phyloP scores from a whole-genome alignment of 2,113 vertebrate genomes.

The Macroglossus sobrinus region DNA sequence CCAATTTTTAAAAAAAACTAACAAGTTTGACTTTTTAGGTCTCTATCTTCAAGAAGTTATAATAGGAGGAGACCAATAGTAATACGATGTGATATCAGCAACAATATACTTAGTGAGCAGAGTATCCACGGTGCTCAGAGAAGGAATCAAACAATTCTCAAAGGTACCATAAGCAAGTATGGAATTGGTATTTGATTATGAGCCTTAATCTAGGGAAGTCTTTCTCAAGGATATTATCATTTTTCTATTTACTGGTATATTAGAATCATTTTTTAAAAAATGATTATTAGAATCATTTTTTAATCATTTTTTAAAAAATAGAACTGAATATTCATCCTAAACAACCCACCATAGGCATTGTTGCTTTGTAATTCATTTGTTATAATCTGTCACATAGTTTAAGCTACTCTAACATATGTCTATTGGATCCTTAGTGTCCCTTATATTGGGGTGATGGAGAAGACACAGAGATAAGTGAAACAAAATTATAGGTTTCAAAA shows the following conservation, averaged over 20 bases:
- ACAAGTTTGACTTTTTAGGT: neutral
- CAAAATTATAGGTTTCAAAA: neutral
- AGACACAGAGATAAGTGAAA: neutral
- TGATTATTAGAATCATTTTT: neutral
- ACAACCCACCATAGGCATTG: neutral
- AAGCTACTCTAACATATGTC: neutral
- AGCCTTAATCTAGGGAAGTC: neutral
- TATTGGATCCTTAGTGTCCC: neutral
- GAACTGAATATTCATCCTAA: neutral
- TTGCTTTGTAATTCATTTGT: neutral
- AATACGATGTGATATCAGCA: neutral
- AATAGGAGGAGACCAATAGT: neutral
- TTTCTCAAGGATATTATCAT: neutral
- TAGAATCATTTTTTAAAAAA: neutral
- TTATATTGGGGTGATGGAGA: neutral
- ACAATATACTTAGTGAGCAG: neutral
- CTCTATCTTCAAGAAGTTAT: neutral
- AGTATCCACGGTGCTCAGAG: neutral
- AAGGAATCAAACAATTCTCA: neutral
- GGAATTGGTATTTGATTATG: neutral
- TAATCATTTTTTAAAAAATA: neutral
- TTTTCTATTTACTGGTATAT: neutral
- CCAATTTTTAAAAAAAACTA: neutral
- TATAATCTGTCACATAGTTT: neutral
- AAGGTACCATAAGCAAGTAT: neutral